Evolutionary conservation across 2,797 vertebrate genomes (phyloP).

Genomic region (Loriculus beryllinus): DNA sequence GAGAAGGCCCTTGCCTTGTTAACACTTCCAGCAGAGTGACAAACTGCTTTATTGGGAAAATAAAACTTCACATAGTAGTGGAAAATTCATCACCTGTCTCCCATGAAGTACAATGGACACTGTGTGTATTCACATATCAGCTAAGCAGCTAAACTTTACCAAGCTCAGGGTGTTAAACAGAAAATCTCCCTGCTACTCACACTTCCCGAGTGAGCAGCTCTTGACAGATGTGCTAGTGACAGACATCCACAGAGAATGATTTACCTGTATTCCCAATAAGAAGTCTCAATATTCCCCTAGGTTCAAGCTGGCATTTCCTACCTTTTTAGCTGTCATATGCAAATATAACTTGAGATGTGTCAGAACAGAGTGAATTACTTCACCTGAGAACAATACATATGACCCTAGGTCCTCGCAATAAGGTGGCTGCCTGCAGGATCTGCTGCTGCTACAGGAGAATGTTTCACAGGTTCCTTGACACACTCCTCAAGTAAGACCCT

Average conservation of each 20-base stretch:
- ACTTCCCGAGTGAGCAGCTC: neutral
- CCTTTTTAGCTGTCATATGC: neutral
- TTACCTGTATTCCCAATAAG: neutral
- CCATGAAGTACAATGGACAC: neutral
- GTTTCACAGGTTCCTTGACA: neutral
- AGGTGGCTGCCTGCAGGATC: neutral
- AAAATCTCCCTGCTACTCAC: slow-evolving; percentile 31
- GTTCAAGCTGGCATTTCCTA: neutral
- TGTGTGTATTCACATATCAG: neutral
- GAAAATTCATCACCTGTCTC: slow-evolving; percentile 25
- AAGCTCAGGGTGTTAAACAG: slow-evolving; percentile 7
- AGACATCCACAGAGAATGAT: neutral
- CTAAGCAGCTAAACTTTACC: neutral
- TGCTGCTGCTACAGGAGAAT: neutral
- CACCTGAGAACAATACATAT: neutral
- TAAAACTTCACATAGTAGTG: neutral
- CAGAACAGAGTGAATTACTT: neutral
- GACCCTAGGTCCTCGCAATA: neutral
- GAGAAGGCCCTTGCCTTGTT: neutral
- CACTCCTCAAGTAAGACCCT: neutral
- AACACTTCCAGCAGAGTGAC: neutral
- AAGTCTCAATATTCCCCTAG: neutral
- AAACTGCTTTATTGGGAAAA: neutral
- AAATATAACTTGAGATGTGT: neutral
- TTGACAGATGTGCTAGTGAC: neutral